phyloP scores from a whole-genome alignment of 2,888 invertebrate species.

The Ophonus ardosiacus region DNA sequence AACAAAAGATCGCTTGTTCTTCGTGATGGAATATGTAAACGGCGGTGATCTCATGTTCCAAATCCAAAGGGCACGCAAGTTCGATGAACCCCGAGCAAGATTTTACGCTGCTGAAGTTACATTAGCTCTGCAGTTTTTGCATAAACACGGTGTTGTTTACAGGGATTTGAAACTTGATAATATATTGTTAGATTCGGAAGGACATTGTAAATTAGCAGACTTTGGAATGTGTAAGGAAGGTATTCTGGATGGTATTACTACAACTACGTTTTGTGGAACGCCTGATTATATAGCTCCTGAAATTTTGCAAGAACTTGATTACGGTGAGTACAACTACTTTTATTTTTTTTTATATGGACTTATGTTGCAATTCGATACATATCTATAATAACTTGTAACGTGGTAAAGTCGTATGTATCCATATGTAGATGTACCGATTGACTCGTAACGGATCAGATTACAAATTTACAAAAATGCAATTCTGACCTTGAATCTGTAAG shows the following conservation, averaged over 20 bases:
- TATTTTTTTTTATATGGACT: background rate
- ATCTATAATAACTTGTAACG: too few relatives aligned
- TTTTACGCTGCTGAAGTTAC: conserved; percentile 99
- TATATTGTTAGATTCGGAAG: conserved; percentile 96
- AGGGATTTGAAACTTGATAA: conserved; percentile 99
- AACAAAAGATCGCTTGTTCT: conserved; percentile 92
- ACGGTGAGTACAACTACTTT: conserved; percentile 40
- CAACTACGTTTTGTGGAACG: conserved; percentile 99
- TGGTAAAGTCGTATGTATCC: too few relatives aligned
- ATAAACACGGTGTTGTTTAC: conserved; percentile 97
- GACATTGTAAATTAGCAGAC: conserved; percentile 95
- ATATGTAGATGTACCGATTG: too few relatives aligned
- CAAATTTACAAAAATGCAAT: too few relatives aligned
- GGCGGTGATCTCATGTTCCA: conserved; percentile 99
- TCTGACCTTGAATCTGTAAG: too few relatives aligned
- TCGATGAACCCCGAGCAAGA: conserved; percentile 96
- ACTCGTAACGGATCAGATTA: too few relatives aligned
- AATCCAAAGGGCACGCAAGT: conserved; percentile 98
- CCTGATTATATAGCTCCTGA: conserved; percentile 99
- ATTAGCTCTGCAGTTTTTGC: conserved; percentile 97
- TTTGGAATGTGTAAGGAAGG: conserved; percentile 98
- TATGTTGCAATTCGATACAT: background rate
- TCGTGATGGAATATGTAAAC: conserved; percentile 99
- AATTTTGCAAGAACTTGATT: conserved; percentile 71
- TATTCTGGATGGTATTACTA: conserved; percentile 90